Evolutionary conservation across 2,797 vertebrate species (phyloP).

Genomic region (Alosa sapidissima): DNA sequence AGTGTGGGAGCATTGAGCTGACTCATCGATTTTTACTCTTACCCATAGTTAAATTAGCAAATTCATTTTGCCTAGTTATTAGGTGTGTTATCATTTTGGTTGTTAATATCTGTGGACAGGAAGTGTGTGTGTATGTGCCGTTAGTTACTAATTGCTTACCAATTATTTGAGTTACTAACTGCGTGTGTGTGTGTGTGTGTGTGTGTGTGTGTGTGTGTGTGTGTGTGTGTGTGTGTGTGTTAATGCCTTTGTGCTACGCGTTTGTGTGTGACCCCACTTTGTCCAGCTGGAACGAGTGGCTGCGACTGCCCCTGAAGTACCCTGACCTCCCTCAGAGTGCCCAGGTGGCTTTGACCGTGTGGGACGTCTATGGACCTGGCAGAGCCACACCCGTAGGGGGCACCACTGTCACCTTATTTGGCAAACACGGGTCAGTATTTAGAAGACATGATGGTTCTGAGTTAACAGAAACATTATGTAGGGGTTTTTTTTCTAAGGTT

Average conservation of each 20-base stretch:
- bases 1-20: too few species aligned
- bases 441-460: neutral
- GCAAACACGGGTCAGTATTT: slow-evolving; percentile 83
- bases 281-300: slow-evolving; percentile 96
- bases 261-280: neutral
- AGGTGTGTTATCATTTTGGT: neutral
- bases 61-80: too few species aligned
- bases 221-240: neutral
- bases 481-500: too few species aligned
- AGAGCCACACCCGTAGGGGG: slow-evolving; percentile 92
- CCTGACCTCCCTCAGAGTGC: slow-evolving; percentile 94
- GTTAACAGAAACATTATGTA: neutral
- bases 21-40: neutral
- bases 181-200: neutral
- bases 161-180: neutral
- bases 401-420: slow-evolving; percentile 94
- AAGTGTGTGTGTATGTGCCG: neutral
- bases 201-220: neutral
- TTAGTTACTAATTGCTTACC: too few species aligned
- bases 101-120: neutral
- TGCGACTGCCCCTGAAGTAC: slow-evolving; percentile 94
- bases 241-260: neutral
- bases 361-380: slow-evolving; percentile 97
- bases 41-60: too few species aligned
- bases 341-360: slow-evolving; percentile 93